Percentiles rank a stretch among this genome's conserved stretches.
Evolutionary conservation across 1,140 invertebrate species (phyloP).

Genomic region (Euwallacea similis): DNA sequence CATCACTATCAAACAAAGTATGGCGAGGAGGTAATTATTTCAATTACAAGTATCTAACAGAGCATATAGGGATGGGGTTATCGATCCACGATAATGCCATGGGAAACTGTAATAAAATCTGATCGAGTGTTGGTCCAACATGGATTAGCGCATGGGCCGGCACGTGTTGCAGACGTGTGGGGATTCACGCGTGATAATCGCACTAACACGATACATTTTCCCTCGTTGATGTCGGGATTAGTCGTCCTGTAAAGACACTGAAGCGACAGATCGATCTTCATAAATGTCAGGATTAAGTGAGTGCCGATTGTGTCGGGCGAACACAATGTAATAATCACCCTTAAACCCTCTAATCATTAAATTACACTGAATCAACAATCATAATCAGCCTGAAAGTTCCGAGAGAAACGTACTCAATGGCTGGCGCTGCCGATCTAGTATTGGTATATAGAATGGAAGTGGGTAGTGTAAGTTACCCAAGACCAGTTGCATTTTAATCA

Average conservation of each 20-base stretch:
- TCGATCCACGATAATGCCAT: background rate
- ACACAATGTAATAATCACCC: too few species aligned
- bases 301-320: too few species aligned
- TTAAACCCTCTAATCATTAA: too few species aligned
- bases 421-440: too few species aligned
- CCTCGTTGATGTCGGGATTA: slow-evolving; percentile 30
- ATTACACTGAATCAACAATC: too few species aligned
- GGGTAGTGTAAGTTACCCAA: too few species aligned
- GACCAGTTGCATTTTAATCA: too few species aligned
- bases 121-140: slow-evolving; percentile 45
- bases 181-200: slow-evolving; percentile 51
- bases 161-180: slow-evolving; percentile 39
- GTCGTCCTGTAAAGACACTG: slow-evolving; percentile 31
- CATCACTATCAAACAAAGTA: background rate
- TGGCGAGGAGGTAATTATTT: slow-evolving; percentile 33
- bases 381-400: too few species aligned
- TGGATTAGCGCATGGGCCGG: slow-evolving; percentile 42
- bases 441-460: too few species aligned
- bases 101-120: slow-evolving; percentile 41
- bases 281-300: slow-evolving; percentile 25
- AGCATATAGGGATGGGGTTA: slow-evolving; percentile 7
- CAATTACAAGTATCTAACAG: slow-evolving; percentile 34
- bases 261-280: slow-evolving; percentile 31
- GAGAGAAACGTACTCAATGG: too few species aligned
- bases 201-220: slow-evolving; percentile 48